phyloP scores from a whole-genome alignment of 2,888 invertebrate species.

The Microctonus brassicae region DNA sequence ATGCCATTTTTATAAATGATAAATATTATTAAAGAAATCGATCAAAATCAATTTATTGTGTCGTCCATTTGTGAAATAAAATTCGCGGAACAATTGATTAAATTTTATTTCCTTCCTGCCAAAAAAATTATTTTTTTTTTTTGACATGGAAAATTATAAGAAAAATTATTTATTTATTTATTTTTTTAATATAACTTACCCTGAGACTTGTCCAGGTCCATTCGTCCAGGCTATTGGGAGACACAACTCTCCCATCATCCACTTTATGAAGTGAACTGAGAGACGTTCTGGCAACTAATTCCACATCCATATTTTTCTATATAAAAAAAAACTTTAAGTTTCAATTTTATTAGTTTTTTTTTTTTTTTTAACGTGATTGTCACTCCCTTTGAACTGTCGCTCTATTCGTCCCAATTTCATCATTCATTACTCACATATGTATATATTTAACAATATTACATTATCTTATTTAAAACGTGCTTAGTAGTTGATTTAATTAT shows the following conservation, averaged over 20 bases:
- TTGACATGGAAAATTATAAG: background rate
- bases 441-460: background rate
- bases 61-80: background rate
- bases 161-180: background rate
- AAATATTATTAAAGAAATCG: background rate
- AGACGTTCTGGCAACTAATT: slow-evolving; percentile 69
- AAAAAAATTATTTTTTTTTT: background rate
- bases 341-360: background rate
- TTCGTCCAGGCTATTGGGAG: slow-evolving; percentile 73
- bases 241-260: slow-evolving; percentile 71
- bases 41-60: background rate
- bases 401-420: slow-evolving; percentile 1
- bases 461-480: background rate
- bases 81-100: background rate
- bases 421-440: too few species aligned
- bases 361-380: background rate
- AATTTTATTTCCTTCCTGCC: background rate
- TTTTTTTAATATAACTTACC: slow-evolving; percentile 65
- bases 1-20: background rate
- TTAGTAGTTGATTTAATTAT: background rate
- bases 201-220: slow-evolving; percentile 79
- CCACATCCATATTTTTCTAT: slow-evolving; percentile 59
- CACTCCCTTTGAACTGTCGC: background rate
- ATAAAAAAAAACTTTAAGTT: background rate
- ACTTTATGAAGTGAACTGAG: slow-evolving; percentile 73